Base-by-base conservation (phyloP, 1,140 invertebrate genomes). In the Ganaspis sp. region DNA sequence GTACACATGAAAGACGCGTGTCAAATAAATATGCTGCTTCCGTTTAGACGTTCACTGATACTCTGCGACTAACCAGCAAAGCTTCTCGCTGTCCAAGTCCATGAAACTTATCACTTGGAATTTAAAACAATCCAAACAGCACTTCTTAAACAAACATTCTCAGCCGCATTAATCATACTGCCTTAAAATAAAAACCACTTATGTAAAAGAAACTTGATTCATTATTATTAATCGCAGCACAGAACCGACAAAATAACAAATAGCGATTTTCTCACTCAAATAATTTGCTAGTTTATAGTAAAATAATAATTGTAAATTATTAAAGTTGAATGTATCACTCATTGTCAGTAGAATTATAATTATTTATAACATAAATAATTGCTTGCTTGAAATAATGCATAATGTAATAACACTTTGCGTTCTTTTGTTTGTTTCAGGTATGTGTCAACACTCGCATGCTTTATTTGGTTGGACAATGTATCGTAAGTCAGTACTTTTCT, bases 21-120 rank as follows among this genome's bases (percentile, higher is more conserved):
- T 79, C 74, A 69, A 81, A 78, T 77, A 76, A 83, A 83, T 81
- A 81, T 64, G 70, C 21, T 73, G 64, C 79, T 82, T 84, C 84
- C 83, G 84, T 76, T 40, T 70, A 38, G 37, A 53, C 45, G 38
- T 49, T 38, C 12, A 26, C 34, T 70, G 54, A 70, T 37, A 45
- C n/a, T 12, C 26, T 6, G 4, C 29, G n/a, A 69, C 23, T 26
- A 37, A 64, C 15, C 9, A 8, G 23, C 29, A 26, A 45, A 49
- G 6, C n/a, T 11, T 45, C 42, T 15, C 0, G n/a, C 42, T 15
- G 42, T 45, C 15, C 42, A 45, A 45, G 11, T 58, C 54, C 58
- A 34, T 64, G 15, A 64, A 64, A 64, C 3, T 64, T 64, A 29
- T 26, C 26, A 64, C 23, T 58, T 23, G 34, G 29, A 58, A 73